Evolutionary conservation across 2,797 vertebrate species (phyloP), one percentile per base, ranked within the genome.

Genomic region (Eulemur rubriventer): DNA sequence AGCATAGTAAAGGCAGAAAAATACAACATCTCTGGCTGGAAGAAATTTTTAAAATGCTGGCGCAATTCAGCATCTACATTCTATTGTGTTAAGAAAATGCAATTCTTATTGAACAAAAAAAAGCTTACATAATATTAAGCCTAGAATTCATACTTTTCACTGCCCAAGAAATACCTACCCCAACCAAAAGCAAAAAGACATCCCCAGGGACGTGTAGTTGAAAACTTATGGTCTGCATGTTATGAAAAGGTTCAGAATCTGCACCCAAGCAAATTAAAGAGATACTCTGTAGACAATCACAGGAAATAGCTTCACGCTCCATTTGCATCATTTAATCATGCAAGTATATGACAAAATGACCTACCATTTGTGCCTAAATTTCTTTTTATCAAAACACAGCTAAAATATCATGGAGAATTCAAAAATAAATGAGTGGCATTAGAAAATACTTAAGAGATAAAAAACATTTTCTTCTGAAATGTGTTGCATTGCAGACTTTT

Each of bases 61-160:
- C 8, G 16, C 1, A 0, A 14, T 12, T 91, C 70, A 33, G 69
- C 6, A 83, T 55, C 81, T 91, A 5, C 38, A 63, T 81, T 26
- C 33, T 26, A 1, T 33, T 26, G 33, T 26, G 92, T 94, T 55
- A 80, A 85, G 81, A 80, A 84, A 87, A 63, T 0, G 3, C 7
- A 94, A 73, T 87, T 93, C 7, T 73, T 93, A 96, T 14, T 94
- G 55, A 52, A 4, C 48, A 52, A 90, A 86, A 86, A 70, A 96
- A 73, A n/a, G 24, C 65, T 84, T 72, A 55, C 16, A 63, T 4
- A 0, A 96, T 82, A 26, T 18, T 69, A 52, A 79, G 11, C 28
- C 0, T n/a, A 5, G 33, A 72, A 43, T 65, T 67, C 41, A 75
- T 4, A 33, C 0, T 82, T 93, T 18, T 72, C 33, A 55, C 0